Evolutionary conservation across 2,797 vertebrate species (phyloP).

Genomic region (Cichlasoma orientale): DNA sequence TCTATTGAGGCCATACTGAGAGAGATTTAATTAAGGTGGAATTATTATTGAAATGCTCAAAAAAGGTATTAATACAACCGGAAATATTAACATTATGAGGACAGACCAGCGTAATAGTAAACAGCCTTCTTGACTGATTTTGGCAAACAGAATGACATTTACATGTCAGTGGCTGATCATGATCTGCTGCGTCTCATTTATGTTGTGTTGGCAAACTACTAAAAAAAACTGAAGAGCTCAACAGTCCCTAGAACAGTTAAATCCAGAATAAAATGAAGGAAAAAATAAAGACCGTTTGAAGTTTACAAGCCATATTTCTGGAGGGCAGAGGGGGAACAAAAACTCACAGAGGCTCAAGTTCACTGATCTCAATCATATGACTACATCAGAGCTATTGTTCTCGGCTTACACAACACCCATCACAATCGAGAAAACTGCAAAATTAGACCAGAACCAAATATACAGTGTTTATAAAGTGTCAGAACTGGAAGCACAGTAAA

Average conservation of each 20-base stretch:
- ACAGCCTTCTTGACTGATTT: background rate
- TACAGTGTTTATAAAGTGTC: background rate
- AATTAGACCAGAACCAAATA: background rate
- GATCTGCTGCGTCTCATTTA: background rate
- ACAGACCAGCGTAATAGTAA: background rate
- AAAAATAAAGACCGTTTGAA: background rate
- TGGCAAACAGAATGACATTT: background rate
- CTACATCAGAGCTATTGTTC: conserved; percentile 33
- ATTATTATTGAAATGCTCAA: background rate
- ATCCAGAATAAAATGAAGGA: background rate
- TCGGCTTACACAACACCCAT: conserved; percentile 7
- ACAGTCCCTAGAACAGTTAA: background rate
- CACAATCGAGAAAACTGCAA: background rate
- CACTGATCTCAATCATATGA: conserved; percentile 73
- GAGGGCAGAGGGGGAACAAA: conserved; percentile 31
- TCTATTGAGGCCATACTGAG: too few species aligned
- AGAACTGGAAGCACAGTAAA: background rate
- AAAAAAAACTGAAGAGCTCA: background rate
- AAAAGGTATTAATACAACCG: background rate
- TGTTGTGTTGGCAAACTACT: background rate
- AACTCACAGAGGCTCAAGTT: conserved; percentile 22
- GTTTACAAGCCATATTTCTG: background rate
- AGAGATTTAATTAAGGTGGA: too few species aligned
- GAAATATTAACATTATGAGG: background rate
- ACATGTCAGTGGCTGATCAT: background rate